These are phyloP conservation scores for Nephrotoma flavescens DNA, from an alignment of 2,888 invertebrate genomes.

Conservation along the genomic window DNA sequence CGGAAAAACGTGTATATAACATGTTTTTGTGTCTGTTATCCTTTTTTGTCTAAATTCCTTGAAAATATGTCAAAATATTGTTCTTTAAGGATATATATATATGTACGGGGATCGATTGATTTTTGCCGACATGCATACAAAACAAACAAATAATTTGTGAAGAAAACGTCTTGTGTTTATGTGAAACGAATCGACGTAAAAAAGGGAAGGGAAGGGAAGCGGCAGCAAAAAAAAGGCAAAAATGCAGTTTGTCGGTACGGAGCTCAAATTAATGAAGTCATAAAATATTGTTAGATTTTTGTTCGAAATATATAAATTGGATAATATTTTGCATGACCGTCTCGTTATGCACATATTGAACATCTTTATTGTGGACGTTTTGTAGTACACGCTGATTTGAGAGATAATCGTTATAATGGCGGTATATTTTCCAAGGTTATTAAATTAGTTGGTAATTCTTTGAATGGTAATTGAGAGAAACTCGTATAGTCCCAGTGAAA, in stretches of 20 bases:
- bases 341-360: neutral
- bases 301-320: neutral
- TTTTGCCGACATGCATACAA: neutral
- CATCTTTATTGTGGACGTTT: too few relatives aligned
- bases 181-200: neutral
- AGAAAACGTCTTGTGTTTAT: neutral
- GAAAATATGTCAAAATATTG: neutral
- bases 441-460: neutral
- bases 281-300: neutral
- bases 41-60: neutral
- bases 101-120: neutral
- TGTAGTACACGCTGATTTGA: too few relatives aligned
- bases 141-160: neutral
- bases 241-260: neutral
- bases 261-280: neutral
- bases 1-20: neutral
- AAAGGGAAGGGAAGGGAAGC: neutral
- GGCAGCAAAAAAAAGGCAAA: neutral
- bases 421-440: neutral
- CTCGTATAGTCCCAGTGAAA: neutral
- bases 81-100: neutral
- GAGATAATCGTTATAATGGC: neutral
- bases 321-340: neutral
- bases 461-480: neutral
- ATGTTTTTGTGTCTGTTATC: neutral